Evolutionary conservation across 1,140 invertebrate species (phyloP), one percentile per base, ranked within the genome.

Genomic region (Spodoptera frugiperda): DNA sequence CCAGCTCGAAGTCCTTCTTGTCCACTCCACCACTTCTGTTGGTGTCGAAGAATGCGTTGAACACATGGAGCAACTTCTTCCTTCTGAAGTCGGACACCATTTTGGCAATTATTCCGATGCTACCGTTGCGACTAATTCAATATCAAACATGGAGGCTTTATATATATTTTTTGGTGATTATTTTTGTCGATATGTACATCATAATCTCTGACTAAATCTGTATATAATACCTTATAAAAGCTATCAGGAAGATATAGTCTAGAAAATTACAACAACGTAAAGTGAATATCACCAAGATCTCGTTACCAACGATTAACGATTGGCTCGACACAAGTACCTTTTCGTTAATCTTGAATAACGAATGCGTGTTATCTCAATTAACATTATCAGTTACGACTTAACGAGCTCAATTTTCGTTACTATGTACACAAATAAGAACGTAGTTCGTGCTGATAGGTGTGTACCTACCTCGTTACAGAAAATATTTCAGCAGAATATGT

Each of bases 11-110:
- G 90, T 97, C 97, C 84, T 97, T 97, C 82, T 95, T 96, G 82
- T 97, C 97, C 75, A 97, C 97, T 77, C 96, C 95, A 49, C 97
- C 97, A 87, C 97, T 97, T 81, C 95, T 95, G 92, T 97, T 97
- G 81, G 96, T 95, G 94, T 97, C 97, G 82, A 98, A 97, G 94
- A 98, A 98, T 55, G 97, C 96, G 89, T 97, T 96, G 94, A 98
- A 98, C 76, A 97, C 96, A 88, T 97, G 97, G 73, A 97, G 93
- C 5, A 98, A 95, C 92, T 98, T 98, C 95, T 97, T 97, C 92
- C 97, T 97, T 87, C 97, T 96, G 91, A 98, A 98, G 82, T 97
- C 96, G 71, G 97, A 97, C 82, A 98, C 96, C 97, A 97, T 97
- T 90, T 94, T 96, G 79, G 61, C 11, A 21, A 15, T 17, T 57